Base-by-base conservation (phyloP, 2,113 vertebrate genomes). In the Nestor notabilis region DNA sequence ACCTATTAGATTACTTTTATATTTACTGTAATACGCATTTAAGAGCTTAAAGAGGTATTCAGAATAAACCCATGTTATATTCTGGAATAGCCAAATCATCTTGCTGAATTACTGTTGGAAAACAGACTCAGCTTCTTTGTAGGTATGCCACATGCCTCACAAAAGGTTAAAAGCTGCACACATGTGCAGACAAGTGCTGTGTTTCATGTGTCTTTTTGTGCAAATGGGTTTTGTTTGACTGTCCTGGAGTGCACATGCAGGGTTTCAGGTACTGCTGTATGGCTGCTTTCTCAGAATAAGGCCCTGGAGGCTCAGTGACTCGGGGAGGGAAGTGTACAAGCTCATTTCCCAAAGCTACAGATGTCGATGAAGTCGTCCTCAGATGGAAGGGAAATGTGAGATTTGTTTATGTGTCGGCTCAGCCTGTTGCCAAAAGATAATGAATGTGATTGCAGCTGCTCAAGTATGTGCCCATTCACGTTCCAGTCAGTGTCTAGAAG, bases 141-240 rank as follows among this genome's bases (percentile, higher is more conserved):
- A 9, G 46, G 15, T 24, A 18, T 41, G 52, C 29, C 68, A 64
- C 18, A 2, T 13, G 6, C 43, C 53, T 44, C 11, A 25, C 6
- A 7, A 20, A 63, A 43, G 80, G 43, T 35, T 52, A 27, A 24
- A 15, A 58, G 71, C 46, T 9, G 18, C 29, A 4, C 1, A 0
- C 3, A 0, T 6, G 0, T 39, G 37, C 9, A 41, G 64, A 5
- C 52, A 33, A 29, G 18, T 16, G 3, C 64, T 10, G 37, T 46
- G 7, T 17, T 50, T 35, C 13, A 5, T 14, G 8, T 43, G 60
- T 3, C 1, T 0, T 9, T 72, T 44, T 75, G 44, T 60, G 31
- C 46, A 58, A 29, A 9, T 28, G 10, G 46, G 2, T 33, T 16
- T 52, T 53, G 27, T 61, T 35, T 83, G 75, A 19, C 0, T 28